These are phyloP conservation scores for Sphenopsis melanotis DNA, from an alignment of 2,797 vertebrate genomes.

Conservation along the genomic window DNA sequence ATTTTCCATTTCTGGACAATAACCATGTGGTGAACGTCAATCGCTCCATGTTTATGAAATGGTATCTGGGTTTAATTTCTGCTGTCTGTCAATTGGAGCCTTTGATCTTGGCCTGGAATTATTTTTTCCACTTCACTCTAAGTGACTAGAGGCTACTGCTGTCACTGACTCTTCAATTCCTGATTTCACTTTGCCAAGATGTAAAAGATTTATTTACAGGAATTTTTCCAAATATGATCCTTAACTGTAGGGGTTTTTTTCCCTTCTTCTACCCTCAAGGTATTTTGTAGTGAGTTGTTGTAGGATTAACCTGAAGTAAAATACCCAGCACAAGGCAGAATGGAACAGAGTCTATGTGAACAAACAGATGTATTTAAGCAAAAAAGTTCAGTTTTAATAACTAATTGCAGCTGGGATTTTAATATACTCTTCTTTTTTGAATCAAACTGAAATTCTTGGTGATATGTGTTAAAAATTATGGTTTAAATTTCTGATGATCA, in stretches of 20 bases:
- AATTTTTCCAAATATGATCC: constrained; percentile 50
- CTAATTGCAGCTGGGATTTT: constrained; percentile 70
- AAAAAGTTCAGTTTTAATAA: constrained; percentile 55
- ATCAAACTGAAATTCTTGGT: constrained; percentile 70
- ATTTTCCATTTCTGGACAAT: constrained; percentile 70
- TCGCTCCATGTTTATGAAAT: constrained; percentile 66
- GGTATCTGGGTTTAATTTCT: constrained; percentile 79
- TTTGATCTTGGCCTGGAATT: constrained; percentile 76
- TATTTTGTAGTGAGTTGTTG: constrained; percentile 26
- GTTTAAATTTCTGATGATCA: constrained; percentile 78
- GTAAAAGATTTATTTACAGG: constrained; percentile 72
- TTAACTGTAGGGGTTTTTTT: not conserved
- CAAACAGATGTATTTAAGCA: constrained; percentile 40
- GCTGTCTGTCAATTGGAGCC: constrained; percentile 72
- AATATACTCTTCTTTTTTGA: constrained; percentile 69
- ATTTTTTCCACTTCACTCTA: constrained; percentile 69
- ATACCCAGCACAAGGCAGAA: not conserved
- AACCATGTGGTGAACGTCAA: constrained; percentile 73
- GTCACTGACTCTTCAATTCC: constrained; percentile 65
- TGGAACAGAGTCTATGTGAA: not conserved
- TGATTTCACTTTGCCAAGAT: constrained; percentile 64
- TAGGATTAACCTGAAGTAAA: constrained; percentile 34
- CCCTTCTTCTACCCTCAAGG: not conserved
- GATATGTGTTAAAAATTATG: constrained; percentile 76
- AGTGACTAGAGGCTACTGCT: constrained; percentile 78